A percentile compares a stretch with the other conserved stretches of the same genome.
Conservation (phyloP, 2,113 vertebrate species). For the Benthochromis sp. region DNA sequence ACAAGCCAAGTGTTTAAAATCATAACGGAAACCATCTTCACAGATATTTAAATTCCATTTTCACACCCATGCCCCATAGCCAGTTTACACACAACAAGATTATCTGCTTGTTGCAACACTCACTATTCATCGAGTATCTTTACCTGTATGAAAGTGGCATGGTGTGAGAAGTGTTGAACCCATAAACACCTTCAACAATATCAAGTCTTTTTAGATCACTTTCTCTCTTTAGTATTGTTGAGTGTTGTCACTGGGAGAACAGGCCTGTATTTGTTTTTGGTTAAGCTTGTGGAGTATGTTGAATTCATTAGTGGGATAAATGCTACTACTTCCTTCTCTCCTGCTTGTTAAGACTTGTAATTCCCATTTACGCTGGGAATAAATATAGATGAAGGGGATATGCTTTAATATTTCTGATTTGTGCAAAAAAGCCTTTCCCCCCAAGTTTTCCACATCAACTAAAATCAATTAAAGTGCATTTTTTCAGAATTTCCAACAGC, state of each 20-base stretch:
- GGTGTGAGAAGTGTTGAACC: neutral
- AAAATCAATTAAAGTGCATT: neutral
- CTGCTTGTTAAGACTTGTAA: neutral
- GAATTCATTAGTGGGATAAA: slow-evolving; percentile 37
- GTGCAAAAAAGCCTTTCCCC: fast-evolving
- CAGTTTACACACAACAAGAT: neutral
- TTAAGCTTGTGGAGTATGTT: slow-evolving; percentile 18
- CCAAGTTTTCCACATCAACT: neutral
- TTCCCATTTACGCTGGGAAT: neutral
- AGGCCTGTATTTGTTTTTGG: slow-evolving; percentile 25
- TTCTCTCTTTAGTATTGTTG: neutral
- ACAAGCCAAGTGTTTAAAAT: neutral
- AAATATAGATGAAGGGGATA: neutral
- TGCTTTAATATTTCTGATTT: neutral
- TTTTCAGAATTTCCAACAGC: neutral
- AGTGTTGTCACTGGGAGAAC: neutral
- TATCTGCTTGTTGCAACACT: neutral
- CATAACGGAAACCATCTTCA: neutral
- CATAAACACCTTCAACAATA: neutral
- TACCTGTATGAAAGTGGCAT: neutral
- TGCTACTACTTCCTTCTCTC: neutral
- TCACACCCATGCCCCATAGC: neutral
- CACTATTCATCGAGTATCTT: neutral
- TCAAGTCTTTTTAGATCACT: neutral
- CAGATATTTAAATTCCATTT: neutral